Evolutionary conservation across 2,888 invertebrate genomes (phyloP), one percentile per base, ranked within the genome.

Genomic region (Brassicogethes aeneus): DNA sequence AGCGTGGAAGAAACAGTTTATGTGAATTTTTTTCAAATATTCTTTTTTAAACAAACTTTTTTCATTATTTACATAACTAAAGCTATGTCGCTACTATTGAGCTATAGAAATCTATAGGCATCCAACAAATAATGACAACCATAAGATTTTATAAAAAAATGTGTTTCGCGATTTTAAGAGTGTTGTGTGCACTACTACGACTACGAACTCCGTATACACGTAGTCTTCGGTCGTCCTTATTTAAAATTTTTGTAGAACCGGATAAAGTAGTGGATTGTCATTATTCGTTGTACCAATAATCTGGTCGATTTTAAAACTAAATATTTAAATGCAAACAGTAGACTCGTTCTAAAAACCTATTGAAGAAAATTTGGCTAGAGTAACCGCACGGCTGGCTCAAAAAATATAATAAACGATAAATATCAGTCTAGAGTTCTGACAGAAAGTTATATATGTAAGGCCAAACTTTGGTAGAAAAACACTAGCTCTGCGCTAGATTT

Each of bases 361-460:
- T 50, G 54, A 45, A 49, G 51, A 57, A 58, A 56, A 59, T 60
- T 59, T 59, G 59, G 56, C 58, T 57, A 52, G 50, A 51, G 55
- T 51, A 51, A 48, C 43, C 17, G 38, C 46, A 44, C 43, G 47
- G 44, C 53, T 52, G 53, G 48, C 34, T 32, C 14, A 46, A 46
- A 44, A 34, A 38, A 33, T 36, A 32, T 10, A 16, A 31, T 35
- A 49, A 49, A 50, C 45, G 41, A 53, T 45, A 45, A 51, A 43
- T 51, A 57, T 62, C 61, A 63, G 60, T 62, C 62, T 61, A 62
- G 53, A 54, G 52, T 59, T 61, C 56, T 59, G 57, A 59, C 56
- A 57, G 54, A 58, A 56, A 55, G 48, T 57, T 56, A 59, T 64
- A n/a, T n/a, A n/a, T n/a, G n/a, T n/a, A 65, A 65, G 65, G 65